Evolutionary conservation across 2,888 invertebrate species (phyloP).

Genomic region (Mesorhabditis spiculigera): DNA sequence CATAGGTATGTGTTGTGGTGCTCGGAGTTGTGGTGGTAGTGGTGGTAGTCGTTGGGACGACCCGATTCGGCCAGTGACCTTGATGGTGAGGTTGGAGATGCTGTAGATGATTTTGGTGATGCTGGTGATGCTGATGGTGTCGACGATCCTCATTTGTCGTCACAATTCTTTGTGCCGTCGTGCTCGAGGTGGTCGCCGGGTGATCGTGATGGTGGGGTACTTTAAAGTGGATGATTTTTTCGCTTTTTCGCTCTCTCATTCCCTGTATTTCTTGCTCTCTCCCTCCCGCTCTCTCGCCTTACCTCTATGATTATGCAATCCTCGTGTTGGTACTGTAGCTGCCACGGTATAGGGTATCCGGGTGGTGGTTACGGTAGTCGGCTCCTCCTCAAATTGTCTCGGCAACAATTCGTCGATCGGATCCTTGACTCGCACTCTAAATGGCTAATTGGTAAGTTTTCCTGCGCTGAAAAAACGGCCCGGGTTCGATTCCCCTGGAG

Average conservation of each 20-base stretch:
- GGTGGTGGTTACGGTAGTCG: background rate
- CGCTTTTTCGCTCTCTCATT: too few relatives aligned
- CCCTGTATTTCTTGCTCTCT: too few relatives aligned
- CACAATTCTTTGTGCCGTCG: too few relatives aligned
- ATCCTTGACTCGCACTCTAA: background rate
- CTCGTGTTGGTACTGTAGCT: background rate
- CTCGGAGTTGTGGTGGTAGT: background rate
- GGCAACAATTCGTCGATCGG: conserved; percentile 3
- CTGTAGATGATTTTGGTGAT: background rate
- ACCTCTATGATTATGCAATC: too few relatives aligned
- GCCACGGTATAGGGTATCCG: background rate
- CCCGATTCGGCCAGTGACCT: background rate
- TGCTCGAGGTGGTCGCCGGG: too few relatives aligned
- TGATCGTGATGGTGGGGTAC: too few relatives aligned
- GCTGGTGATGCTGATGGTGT: conserved; percentile 5
- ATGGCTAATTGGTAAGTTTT: background rate
- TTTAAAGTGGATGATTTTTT: too few relatives aligned
- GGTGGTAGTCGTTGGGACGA: too few relatives aligned
- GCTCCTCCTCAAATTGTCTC: background rate
- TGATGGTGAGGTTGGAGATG: background rate
- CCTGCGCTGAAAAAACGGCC: too few relatives aligned
- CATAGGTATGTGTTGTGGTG: background rate
- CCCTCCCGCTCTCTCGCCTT: too few relatives aligned
- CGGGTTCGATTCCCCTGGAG: too few relatives aligned
- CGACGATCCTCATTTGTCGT: background rate